phyloP scores from a whole-genome alignment of 2,113 vertebrate genomes.

The Fregetta grallaria region DNA sequence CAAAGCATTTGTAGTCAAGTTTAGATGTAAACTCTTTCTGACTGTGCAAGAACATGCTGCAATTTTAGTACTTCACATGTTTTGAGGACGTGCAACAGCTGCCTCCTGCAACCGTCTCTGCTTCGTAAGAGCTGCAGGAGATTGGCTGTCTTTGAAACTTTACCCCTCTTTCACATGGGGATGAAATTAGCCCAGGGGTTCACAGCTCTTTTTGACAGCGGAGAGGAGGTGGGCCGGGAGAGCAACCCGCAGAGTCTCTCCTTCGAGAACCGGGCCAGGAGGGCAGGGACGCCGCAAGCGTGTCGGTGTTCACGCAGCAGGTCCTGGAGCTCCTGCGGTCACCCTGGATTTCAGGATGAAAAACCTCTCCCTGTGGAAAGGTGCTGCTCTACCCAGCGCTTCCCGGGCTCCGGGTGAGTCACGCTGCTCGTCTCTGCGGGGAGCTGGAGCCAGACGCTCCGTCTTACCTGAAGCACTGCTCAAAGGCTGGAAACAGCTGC shows the following conservation, averaged over 20 bases:
- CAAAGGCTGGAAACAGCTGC: neutral
- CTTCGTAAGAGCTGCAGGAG: neutral
- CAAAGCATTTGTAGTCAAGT: neutral
- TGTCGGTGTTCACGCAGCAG: fast-evolving
- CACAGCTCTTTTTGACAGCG: neutral
- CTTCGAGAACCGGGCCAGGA: fast-evolving
- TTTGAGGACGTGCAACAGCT: neutral
- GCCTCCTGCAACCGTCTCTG: neutral
- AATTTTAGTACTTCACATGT: neutral
- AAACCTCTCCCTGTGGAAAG: neutral
- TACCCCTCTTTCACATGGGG: neutral
- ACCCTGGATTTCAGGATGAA: neutral
- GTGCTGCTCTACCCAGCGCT: neutral
- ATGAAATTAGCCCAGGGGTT: neutral
- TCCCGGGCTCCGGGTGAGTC: neutral
- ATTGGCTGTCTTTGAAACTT: neutral
- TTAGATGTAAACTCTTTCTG: neutral
- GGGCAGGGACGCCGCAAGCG: neutral
- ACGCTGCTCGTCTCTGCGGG: neutral
- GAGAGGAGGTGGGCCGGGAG: neutral
- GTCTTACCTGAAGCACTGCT: fast-evolving
- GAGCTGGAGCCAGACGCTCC: neutral
- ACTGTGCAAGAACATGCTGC: neutral
- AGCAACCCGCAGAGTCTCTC: neutral
- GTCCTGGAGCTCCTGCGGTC: neutral